These are phyloP conservation scores for Megaustenia siamemsis DNA, from an alignment of 2,888 invertebrate genomes.

Conservation along the genomic window DNA sequence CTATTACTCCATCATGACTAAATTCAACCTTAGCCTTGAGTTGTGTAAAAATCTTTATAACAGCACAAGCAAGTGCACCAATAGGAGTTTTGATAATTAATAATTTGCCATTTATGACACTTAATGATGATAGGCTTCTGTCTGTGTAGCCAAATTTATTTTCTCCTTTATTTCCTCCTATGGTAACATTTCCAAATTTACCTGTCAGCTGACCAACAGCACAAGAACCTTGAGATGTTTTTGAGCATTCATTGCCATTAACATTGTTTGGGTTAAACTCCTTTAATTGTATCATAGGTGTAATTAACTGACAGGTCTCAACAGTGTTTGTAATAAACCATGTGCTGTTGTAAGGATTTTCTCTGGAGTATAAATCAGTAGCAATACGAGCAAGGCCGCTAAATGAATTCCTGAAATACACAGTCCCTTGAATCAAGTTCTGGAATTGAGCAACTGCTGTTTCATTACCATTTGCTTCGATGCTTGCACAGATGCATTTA, in stretches of 20 bases:
- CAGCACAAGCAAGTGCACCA: constrained; percentile 40
- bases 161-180: constrained; percentile 55
- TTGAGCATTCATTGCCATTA: constrained; percentile 55
- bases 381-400: constrained; percentile 34
- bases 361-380: constrained; percentile 46
- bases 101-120: constrained; percentile 28
- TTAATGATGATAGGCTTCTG: constrained; percentile 62
- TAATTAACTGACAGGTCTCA: background rate
- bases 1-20: constrained; percentile 86
- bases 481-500: constrained; percentile 49
- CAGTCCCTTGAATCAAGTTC: constrained; percentile 34
- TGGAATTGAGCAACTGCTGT: constrained; percentile 53
- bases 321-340: constrained; percentile 49
- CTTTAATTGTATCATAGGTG: background rate
- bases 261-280: constrained; percentile 27
- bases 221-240: constrained; percentile 57
- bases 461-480: constrained; percentile 20
- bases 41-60: constrained; percentile 54
- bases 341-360: background rate
- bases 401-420: constrained; percentile 49
- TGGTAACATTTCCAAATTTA: constrained; percentile 63
- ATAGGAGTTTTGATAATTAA: constrained; percentile 26
- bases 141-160: constrained; percentile 60
- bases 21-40: constrained; percentile 70
- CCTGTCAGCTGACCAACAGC: constrained; percentile 65